phyloP scores from a whole-genome alignment of 2,888 invertebrate species.

The Nymphalis polychloros region DNA sequence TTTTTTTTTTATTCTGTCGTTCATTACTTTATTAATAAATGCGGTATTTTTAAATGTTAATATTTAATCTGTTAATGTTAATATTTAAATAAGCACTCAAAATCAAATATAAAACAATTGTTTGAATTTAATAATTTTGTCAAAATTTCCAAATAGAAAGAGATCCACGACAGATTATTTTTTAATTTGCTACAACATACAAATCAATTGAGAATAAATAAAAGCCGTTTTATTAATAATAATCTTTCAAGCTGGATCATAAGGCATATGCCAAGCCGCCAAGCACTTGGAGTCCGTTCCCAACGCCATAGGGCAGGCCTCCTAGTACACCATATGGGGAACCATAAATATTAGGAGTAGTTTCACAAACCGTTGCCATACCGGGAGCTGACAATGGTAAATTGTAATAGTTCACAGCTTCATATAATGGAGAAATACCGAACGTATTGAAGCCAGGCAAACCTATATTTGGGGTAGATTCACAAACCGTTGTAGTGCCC shows the following conservation, averaged over 20 bases:
- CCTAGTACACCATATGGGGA: neutral
- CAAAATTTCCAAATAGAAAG: too few species aligned
- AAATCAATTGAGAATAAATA: too few species aligned
- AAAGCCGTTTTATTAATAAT: too few species aligned
- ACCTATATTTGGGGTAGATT: slow-evolving; percentile 15
- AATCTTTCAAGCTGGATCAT: too few species aligned
- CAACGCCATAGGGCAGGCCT: neutral
- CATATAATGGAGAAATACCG: too few species aligned
- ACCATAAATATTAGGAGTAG: slow-evolving; percentile 39
- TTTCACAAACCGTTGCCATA: slow-evolving; percentile 52
- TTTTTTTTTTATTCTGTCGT: slow-evolving; percentile 20
- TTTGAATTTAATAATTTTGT: too few species aligned
- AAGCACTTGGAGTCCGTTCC: neutral
- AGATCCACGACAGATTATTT: too few species aligned
- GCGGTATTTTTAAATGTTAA: too few species aligned
- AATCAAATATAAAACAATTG: too few species aligned
- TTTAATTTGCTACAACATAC: too few species aligned
- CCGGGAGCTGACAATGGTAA: slow-evolving; percentile 38
- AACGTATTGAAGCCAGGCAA: neutral
- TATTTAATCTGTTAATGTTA: too few species aligned
- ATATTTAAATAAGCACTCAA: too few species aligned
- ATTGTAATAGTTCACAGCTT: neutral
- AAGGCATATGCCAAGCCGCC: neutral
- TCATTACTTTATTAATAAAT: neutral
- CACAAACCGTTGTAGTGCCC: slow-evolving; percentile 3